A percentile compares a stretch with the other conserved stretches of the same genome.
Evolutionary conservation across 2,113 vertebrate genomes (phyloP).

Genomic region (Brachyistius frenatus): DNA sequence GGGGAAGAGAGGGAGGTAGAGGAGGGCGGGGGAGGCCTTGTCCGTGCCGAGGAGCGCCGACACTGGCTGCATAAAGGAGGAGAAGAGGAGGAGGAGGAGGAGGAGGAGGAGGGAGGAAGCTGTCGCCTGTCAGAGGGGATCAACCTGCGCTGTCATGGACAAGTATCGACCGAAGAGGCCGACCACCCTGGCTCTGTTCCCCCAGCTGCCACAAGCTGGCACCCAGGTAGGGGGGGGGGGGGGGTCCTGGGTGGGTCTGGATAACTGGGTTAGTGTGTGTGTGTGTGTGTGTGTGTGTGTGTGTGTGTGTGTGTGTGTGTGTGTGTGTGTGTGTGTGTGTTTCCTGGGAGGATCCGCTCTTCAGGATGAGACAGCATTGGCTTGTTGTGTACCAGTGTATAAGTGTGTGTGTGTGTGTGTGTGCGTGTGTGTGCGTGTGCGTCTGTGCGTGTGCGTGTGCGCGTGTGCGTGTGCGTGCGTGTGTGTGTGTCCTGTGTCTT

Average conservation of each 20-base stretch:
- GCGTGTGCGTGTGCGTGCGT: conserved; percentile 24
- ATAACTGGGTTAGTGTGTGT: conserved; percentile 31
- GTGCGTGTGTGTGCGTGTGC: not conserved
- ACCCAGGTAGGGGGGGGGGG: conserved; percentile 88
- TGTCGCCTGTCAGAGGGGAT: conserved; percentile 61
- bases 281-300: conserved; percentile 11
- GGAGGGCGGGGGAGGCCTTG: conserved; percentile 70
- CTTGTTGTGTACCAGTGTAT: conserved; percentile 14
- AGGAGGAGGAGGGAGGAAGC: conserved; percentile 57
- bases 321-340: not conserved
- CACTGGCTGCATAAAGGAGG: conserved; percentile 67
- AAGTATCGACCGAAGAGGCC: conserved; percentile 95
- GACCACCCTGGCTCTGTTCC: conserved; percentile 95
- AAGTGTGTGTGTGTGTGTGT: conserved; percentile 8
- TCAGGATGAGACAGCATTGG: conserved; percentile 52
- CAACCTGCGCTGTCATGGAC: conserved; percentile 85
- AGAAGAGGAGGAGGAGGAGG: conserved; percentile 43
- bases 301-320: too few species aligned
- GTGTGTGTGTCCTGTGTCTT: conserved; percentile 15
- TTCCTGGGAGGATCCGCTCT: conserved; percentile 44
- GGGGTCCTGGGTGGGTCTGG: conserved; percentile 30
- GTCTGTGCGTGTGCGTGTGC: conserved; percentile 22
- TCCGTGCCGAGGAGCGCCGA: conserved; percentile 67
- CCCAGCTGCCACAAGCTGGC: conserved; percentile 87
- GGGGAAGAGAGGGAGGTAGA: conserved; percentile 65